phyloP scores from a whole-genome alignment of 2,113 vertebrate species.

The Kryptolebias marmoratus region DNA sequence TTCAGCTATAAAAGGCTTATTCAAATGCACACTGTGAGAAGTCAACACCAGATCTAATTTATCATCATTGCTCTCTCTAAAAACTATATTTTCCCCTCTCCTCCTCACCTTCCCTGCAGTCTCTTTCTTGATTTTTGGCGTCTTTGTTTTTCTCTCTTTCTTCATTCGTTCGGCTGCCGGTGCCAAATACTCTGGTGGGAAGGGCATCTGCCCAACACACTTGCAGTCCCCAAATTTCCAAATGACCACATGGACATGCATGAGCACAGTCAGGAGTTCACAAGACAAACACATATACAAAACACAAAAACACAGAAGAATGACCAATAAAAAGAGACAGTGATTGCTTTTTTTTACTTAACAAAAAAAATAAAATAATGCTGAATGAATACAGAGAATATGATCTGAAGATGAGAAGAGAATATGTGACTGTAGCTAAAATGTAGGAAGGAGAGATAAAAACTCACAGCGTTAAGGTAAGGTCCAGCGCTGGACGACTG shows the following conservation, averaged over 20 bases:
- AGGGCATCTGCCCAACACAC: constrained; percentile 82
- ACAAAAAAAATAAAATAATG: constrained; percentile 56
- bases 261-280: constrained; percentile 43
- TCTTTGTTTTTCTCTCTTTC: constrained; percentile 86
- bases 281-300: constrained; percentile 47
- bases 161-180: constrained; percentile 83
- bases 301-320: constrained; percentile 45
- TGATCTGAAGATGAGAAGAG: constrained; percentile 48
- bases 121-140: constrained; percentile 82
- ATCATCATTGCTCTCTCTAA: not conserved
- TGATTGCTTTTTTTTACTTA: constrained; percentile 39
- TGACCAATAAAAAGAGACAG: constrained; percentile 63
- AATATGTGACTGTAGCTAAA: constrained; percentile 26
- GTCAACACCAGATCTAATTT: not conserved
- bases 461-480: constrained; percentile 83
- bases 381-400: constrained; percentile 53
- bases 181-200: constrained; percentile 86
- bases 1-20: not conserved
- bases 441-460: not conserved
- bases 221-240: constrained; percentile 55
- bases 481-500: constrained; percentile 72
- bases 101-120: constrained; percentile 84
- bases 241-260: constrained; percentile 61
- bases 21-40: constrained; percentile 1
- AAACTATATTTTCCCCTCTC: constrained; percentile 29